Conservation (phyloP, 2,888 invertebrate species). For the Eupithecia insigniata region DNA sequence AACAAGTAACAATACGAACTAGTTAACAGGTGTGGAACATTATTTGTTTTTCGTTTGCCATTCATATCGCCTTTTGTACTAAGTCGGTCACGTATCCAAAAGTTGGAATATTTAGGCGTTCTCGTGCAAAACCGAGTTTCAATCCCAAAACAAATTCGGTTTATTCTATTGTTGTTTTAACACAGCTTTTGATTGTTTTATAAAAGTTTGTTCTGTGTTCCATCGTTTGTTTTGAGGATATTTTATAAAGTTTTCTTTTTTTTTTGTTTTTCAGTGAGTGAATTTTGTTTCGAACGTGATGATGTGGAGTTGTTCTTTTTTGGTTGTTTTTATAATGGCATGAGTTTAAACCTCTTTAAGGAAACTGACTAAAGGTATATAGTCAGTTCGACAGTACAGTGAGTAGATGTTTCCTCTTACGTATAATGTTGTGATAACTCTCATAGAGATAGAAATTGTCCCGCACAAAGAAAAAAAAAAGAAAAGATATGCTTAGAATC, state of each 20-base stretch:
- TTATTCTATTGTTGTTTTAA: constrained; percentile 31
- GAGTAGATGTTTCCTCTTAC: too few species aligned
- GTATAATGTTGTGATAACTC: too few species aligned
- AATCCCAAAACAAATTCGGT: constrained; percentile 23
- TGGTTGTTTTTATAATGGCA: background rate
- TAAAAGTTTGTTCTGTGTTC: constrained; percentile 27
- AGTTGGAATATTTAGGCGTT: background rate
- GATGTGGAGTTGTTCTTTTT: background rate
- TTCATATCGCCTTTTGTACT: constrained; percentile 1
- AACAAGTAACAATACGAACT: too few species aligned
- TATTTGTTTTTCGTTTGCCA: background rate
- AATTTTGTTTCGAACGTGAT: constrained; percentile 18
- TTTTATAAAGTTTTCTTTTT: constrained; percentile 27
- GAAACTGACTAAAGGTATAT: background rate
- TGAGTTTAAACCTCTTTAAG: background rate
- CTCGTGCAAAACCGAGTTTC: constrained; percentile 9
- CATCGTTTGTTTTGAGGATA: constrained; percentile 27
- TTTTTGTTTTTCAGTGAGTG: constrained; percentile 3
- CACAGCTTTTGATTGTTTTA: constrained; percentile 31
- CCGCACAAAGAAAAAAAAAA: too few species aligned
- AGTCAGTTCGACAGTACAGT: too few species aligned
- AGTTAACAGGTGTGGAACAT: background rate
- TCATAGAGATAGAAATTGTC: too few species aligned
- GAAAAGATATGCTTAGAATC: too few species aligned
- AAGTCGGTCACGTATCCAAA: constrained; percentile 2